These are phyloP conservation scores for Isichthys henryi DNA, from an alignment of 2,113 vertebrate species.

Conservation along the genomic window DNA sequence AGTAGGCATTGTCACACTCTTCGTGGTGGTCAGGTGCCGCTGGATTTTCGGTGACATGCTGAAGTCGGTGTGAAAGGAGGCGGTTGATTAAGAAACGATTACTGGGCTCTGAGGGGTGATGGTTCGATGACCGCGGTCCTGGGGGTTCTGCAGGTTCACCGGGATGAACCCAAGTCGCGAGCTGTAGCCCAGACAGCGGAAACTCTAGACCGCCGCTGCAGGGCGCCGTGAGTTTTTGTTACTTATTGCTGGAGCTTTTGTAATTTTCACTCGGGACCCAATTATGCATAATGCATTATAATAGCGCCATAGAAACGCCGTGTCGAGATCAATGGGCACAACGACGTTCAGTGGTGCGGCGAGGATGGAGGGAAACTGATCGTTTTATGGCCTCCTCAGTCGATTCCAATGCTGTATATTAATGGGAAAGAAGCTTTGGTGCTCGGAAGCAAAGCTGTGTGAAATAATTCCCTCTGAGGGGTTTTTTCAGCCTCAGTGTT, in stretches of 20 bases:
- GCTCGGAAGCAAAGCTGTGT: constrained; percentile 7
- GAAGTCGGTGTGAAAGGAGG: neutral
- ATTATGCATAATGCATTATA: constrained; percentile 12
- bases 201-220: neutral
- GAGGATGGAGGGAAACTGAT: neutral
- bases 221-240: neutral
- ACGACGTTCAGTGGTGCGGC: neutral
- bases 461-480: constrained; percentile 15
- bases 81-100: neutral
- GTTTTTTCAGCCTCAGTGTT: constrained; percentile 17
- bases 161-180: neutral
- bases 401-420: constrained; percentile 8
- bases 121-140: neutral
- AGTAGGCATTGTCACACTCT: constrained; percentile 2
- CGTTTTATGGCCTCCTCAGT: neutral
- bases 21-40: neutral
- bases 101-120: neutral
- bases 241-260: neutral
- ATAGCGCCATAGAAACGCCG: neutral
- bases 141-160: neutral
- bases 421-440: neutral
- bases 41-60: neutral
- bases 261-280: neutral
- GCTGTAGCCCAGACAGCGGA: neutral
- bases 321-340: neutral